These are phyloP conservation scores for Apocheima hispidaria DNA, from an alignment of 2,888 invertebrate species.

Conservation along the genomic window DNA sequence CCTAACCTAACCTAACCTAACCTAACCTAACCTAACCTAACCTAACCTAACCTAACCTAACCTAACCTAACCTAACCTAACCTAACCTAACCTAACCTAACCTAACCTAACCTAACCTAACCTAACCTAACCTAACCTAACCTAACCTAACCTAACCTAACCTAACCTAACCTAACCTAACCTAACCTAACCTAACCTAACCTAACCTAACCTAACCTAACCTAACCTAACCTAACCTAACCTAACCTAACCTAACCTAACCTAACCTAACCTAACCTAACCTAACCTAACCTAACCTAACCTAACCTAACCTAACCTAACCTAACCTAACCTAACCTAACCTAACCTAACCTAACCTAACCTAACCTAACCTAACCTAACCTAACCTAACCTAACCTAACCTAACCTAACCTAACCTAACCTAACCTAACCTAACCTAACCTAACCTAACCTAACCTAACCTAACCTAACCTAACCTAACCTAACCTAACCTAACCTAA, in stretches of 20 bases:
- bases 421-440: constrained; percentile 1
- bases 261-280: constrained; percentile 2
- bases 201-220: constrained; percentile 7
- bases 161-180: constrained; percentile 3
- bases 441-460: not conserved
- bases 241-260: constrained; percentile 2
- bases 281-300: constrained; percentile 3
- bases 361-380: constrained; percentile 3
- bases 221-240: constrained; percentile 7
- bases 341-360: constrained; percentile 2
- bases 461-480: not conserved
- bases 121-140: constrained; percentile 3
- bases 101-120: constrained; percentile 3
- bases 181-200: constrained; percentile 4
- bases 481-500: not conserved
- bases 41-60: constrained; percentile 3
- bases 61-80: constrained; percentile 3
- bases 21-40: constrained; percentile 2
- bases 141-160: constrained; percentile 3
- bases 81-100: constrained; percentile 3
- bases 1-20: constrained; percentile 27
- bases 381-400: not conserved
- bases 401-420: constrained; percentile 1
- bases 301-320: constrained; percentile 4
- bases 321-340: constrained; percentile 2